Evolutionary conservation across 1,140 invertebrate species (phyloP).

Genomic region (Dryas iulia): DNA sequence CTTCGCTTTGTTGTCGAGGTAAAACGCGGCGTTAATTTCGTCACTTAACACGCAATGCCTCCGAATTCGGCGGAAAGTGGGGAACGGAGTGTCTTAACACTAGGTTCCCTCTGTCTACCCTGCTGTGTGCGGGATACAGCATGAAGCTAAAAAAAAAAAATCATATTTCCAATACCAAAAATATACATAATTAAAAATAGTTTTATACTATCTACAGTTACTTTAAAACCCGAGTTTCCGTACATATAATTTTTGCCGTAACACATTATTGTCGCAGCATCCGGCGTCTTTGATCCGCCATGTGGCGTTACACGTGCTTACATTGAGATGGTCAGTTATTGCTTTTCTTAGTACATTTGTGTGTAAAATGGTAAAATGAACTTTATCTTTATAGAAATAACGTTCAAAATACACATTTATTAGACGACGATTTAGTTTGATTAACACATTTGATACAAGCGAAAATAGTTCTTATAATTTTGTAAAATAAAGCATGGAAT

Average conservation of each 20-base stretch:
- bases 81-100: too few species aligned
- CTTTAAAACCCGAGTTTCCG: background rate
- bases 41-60: too few species aligned
- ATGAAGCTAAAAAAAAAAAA: too few species aligned
- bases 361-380: background rate
- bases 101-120: too few species aligned
- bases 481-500: slow-evolving; percentile 1
- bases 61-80: too few species aligned
- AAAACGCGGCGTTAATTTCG: too few species aligned
- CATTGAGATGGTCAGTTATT: slow-evolving; percentile 39
- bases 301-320: slow-evolving; percentile 40
- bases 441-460: background rate
- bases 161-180: too few species aligned
- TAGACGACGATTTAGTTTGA: background rate
- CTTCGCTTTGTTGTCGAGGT: too few species aligned
- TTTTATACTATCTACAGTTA: background rate
- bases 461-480: background rate
- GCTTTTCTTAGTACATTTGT: slow-evolving; percentile 33
- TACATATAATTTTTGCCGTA: slow-evolving; percentile 17
- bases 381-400: background rate
- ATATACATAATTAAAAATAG: too few species aligned
- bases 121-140: too few species aligned
- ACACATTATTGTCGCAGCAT: slow-evolving; percentile 29
- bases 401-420: background rate
- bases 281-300: slow-evolving; percentile 42